Base-by-base conservation (phyloP, 2,888 invertebrate genomes). In the Boloria euphrosyne region DNA sequence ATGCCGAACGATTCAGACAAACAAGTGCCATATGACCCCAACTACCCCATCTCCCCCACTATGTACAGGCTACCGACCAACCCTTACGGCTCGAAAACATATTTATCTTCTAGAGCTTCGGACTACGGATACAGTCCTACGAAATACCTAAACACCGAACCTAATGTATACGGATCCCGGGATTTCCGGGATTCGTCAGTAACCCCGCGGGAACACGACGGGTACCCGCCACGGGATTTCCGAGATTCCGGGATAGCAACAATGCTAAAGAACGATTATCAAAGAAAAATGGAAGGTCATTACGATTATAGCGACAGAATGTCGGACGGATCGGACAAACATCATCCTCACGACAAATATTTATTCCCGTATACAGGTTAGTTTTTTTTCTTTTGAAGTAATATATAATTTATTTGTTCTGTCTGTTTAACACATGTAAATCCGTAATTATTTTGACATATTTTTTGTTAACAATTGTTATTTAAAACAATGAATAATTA, bases 291-390 rank as follows among this genome's bases (percentile, higher is more conserved):
- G 78, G 92, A 93, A 62, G 80, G 88, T 27, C 89, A 90, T 52
- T 91, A 89, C 62, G 94, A 94, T n/a, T 94, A 93, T 71, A 93
- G 88, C 14, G 95, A 95, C 73, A 90, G 95, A 44, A 93, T 95
- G 89, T 95, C 95, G 0, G 95, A 95, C 75, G 93, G 94, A 0
- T 95, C 95, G 0, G 95, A 95, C 57, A 95, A 95, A 75, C 95
- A 95, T 77, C 95, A 94, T 73, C 81, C 94, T 13, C 94, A 94
- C 66, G 97, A 97, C 76, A 96, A 96, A 92, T 97, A 97, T 85
- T 91, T 95, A 70, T 97, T 97, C 77, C 97, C 97, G 0, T 97
- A 97, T 79, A 97, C 96, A 74, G 95, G 95, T 93, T 82, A 86
- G 84, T 80, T 16, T 16, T 13, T 55, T 18, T 55, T 59, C 5